Conservation (phyloP, 2,888 invertebrate genomes). For the Crematogaster levior region DNA sequence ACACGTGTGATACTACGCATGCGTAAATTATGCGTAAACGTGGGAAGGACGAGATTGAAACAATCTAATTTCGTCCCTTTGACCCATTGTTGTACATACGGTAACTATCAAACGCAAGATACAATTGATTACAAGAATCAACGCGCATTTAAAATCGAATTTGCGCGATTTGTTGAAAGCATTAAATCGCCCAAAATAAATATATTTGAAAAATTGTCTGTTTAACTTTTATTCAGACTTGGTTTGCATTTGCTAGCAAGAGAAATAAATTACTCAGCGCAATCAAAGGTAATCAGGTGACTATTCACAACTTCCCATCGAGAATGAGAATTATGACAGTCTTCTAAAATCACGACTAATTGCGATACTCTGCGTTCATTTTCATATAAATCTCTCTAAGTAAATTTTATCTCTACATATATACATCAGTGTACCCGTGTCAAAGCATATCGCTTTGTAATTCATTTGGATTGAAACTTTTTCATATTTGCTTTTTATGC, state of each 20-base stretch:
- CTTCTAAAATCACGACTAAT: neutral
- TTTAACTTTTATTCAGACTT: neutral
- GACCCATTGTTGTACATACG: constrained; percentile 30
- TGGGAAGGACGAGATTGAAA: constrained; percentile 10
- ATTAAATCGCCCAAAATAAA: neutral
- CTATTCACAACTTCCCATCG: neutral
- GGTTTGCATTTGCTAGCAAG: neutral
- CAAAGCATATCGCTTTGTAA: neutral
- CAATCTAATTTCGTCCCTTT: constrained; percentile 53
- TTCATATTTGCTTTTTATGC: neutral
- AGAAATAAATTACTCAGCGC: neutral
- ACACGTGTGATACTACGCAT: neutral
- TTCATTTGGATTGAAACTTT: neutral
- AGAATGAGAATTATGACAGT: neutral
- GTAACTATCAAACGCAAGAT: constrained; percentile 29
- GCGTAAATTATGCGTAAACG: constrained; percentile 41
- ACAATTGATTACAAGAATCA: constrained; percentile 8
- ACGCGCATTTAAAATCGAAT: neutral
- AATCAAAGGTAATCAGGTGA: neutral
- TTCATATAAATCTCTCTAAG: too few species aligned
- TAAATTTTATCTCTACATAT: neutral
- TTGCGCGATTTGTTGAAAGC: neutral
- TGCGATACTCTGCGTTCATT: too few species aligned
- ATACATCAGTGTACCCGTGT: neutral
- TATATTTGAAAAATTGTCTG: neutral